These are phyloP conservation scores for Eurystomus gularis DNA, from an alignment of 2,113 vertebrate genomes.

Conservation along the genomic window DNA sequence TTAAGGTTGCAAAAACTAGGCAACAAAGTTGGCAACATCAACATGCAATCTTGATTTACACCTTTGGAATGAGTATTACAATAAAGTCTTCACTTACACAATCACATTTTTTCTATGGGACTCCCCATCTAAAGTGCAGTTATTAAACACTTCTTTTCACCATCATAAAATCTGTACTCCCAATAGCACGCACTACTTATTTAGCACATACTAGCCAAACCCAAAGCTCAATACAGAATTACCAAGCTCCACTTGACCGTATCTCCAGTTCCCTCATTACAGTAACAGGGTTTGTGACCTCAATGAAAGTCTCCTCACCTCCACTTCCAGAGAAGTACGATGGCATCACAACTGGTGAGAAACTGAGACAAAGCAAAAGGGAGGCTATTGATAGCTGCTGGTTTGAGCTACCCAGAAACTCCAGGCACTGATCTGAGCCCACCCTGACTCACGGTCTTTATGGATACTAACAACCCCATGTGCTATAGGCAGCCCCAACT, in stretches of 20 bases:
- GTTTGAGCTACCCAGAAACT: background rate
- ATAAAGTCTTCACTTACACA: constrained; percentile 19
- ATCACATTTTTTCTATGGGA: background rate
- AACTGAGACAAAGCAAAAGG: background rate
- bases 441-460: background rate
- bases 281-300: background rate
- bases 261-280: too few species aligned
- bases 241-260: background rate
- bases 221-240: background rate
- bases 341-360: background rate
- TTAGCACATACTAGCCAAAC: background rate
- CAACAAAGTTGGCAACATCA: constrained; percentile 60
- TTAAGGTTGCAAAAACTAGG: constrained; percentile 59
- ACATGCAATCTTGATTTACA: constrained; percentile 16
- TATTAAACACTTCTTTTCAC: background rate
- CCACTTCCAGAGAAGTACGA: background rate
- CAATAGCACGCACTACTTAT: background rate
- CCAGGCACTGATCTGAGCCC: accelerated
- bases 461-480: background rate
- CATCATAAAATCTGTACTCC: background rate
- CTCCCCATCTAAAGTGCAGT: background rate
- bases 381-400: background rate
- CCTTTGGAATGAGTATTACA: constrained; percentile 12
- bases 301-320: background rate
- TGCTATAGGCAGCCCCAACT: background rate